These are phyloP conservation scores for Drosophila greeni DNA, from an alignment of 2,888 invertebrate species.

Conservation along the genomic window DNA sequence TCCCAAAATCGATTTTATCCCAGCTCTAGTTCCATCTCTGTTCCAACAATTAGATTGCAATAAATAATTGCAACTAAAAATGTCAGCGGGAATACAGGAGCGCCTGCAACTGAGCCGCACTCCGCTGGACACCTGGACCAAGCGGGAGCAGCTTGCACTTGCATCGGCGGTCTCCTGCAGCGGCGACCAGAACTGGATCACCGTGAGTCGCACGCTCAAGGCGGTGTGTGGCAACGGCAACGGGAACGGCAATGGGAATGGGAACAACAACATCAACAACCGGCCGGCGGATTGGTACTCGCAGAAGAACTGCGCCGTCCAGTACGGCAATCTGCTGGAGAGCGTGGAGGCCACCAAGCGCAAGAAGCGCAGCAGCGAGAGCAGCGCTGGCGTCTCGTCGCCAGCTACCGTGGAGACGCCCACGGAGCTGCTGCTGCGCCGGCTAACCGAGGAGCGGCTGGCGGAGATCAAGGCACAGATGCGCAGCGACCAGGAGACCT, in stretches of 20 bases:
- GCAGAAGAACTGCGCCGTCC: constrained; percentile 92
- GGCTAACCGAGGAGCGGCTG: constrained; percentile 87
- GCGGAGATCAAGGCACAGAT: constrained; percentile 86
- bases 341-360: constrained; percentile 86
- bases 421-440: constrained; percentile 87
- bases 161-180: constrained; percentile 92
- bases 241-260: constrained; percentile 64
- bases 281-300: constrained; percentile 90
- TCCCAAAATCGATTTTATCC: background rate
- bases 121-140: constrained; percentile 91
- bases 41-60: constrained; percentile 5
- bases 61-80: constrained; percentile 6
- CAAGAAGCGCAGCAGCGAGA: constrained; percentile 62
- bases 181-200: constrained; percentile 92
- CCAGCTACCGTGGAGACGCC: constrained; percentile 81
- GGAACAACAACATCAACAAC: constrained; percentile 71
- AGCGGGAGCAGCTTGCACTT: constrained; percentile 89
- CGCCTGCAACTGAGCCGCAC: constrained; percentile 82
- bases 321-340: constrained; percentile 94
- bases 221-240: constrained; percentile 83
- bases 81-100: constrained; percentile 60
- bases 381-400: constrained; percentile 52
- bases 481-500: constrained; percentile 86
- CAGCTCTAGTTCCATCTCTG: background rate
- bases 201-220: constrained; percentile 81